Evolutionary conservation across 2,113 vertebrate genomes (phyloP).

Genomic region (Drymodes brunneopygia): DNA sequence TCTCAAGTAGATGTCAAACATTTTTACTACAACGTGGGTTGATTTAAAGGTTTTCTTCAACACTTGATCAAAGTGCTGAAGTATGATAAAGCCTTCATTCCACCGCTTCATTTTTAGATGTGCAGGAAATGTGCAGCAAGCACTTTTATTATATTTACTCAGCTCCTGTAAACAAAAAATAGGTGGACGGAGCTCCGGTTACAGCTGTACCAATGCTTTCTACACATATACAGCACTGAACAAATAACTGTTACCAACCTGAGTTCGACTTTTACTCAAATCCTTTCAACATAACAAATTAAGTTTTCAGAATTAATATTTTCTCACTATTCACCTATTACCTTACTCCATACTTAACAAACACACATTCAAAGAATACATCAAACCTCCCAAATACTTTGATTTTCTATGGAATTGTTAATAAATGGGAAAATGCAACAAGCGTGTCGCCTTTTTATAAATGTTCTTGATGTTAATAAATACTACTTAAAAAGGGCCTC

Average conservation of each 20-base stretch:
- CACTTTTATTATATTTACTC: not conserved
- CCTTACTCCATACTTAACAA: not conserved
- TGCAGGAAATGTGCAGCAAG: not conserved
- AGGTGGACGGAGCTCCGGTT: not conserved
- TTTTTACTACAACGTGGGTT: accelerated
- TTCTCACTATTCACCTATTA: not conserved
- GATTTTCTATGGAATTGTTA: not conserved
- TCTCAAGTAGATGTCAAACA: not conserved
- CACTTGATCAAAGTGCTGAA: not conserved
- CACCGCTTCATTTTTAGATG: not conserved
- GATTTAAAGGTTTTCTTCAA: not conserved
- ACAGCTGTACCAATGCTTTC: not conserved
- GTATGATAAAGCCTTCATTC: not conserved
- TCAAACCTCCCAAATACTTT: not conserved
- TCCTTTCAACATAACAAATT: not conserved
- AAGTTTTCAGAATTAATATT: not conserved
- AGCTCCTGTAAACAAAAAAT: not conserved
- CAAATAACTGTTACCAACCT: not conserved
- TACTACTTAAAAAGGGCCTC: not conserved
- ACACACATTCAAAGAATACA: not conserved
- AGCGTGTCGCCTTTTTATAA: not conserved
- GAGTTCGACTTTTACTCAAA: not conserved
- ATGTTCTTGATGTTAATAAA: not conserved
- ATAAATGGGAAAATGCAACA: not conserved
- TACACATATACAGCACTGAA: not conserved